Evolutionary conservation across 2,113 vertebrate genomes (phyloP).

Genomic region (Perca schrenkii): DNA sequence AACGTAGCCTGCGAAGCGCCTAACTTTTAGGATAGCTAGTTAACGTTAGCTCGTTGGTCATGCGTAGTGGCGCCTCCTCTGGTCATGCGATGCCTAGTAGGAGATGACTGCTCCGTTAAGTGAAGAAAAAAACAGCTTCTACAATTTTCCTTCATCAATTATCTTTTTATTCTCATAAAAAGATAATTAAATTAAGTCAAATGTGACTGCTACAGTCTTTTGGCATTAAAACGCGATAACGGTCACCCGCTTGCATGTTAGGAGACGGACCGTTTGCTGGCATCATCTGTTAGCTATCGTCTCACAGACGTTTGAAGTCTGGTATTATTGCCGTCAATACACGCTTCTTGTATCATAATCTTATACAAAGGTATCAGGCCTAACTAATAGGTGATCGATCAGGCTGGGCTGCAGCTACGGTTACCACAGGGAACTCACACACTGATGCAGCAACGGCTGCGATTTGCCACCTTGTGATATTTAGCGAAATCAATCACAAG

Average conservation of each 20-base stretch:
- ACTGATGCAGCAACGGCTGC: constrained; percentile 41
- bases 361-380: background rate
- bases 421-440: background rate
- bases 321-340: background rate
- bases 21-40: constrained; percentile 53
- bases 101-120: background rate
- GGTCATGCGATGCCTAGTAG: background rate
- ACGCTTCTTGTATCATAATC: background rate
- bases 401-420: background rate
- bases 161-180: too few species aligned
- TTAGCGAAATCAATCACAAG: constrained; percentile 37
- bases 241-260: background rate
- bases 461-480: constrained; percentile 21
- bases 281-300: background rate
- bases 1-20: constrained; percentile 6
- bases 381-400: constrained; percentile 13
- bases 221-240: background rate
- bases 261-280: background rate
- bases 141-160: background rate
- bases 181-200: background rate
- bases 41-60: constrained; percentile 5
- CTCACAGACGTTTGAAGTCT: background rate
- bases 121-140: background rate
- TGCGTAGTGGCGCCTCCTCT: constrained; percentile 64
- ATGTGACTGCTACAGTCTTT: too few species aligned